phyloP scores from a whole-genome alignment of 2,797 vertebrate species.

The Erethizon dorsatum region DNA sequence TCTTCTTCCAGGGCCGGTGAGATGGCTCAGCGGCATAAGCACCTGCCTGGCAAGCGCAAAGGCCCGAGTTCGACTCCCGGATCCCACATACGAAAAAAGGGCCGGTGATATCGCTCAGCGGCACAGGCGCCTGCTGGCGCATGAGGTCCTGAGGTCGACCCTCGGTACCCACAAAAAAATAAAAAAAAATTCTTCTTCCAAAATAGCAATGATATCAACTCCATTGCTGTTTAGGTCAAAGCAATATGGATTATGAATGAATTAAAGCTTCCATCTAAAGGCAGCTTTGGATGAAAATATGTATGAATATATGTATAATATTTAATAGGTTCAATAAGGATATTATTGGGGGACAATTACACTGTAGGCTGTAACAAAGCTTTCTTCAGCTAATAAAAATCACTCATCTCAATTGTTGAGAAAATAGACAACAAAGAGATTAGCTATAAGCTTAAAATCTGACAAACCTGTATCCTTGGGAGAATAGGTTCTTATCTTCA shows the following conservation, averaged over 20 bases:
- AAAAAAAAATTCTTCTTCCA: conserved; percentile 21
- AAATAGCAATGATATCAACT: conserved; percentile 37
- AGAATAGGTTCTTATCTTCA: not conserved
- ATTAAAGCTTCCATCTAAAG: not conserved
- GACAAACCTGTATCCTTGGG: not conserved
- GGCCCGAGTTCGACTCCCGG: too few species aligned
- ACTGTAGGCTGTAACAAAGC: not conserved
- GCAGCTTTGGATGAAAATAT: not conserved
- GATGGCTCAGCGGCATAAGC: too few species aligned
- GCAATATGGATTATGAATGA: conserved; percentile 40
- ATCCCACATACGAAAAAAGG: too few species aligned
- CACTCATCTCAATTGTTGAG: conserved; percentile 49
- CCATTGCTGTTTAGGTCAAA: conserved; percentile 46
- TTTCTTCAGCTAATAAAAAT: conserved; percentile 50
- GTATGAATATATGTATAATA: not conserved
- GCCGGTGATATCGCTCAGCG: too few species aligned
- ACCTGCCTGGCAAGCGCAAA: too few species aligned
- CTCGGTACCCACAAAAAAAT: too few species aligned
- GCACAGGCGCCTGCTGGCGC: too few species aligned
- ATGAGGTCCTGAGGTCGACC: too few species aligned
- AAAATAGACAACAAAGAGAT: conserved; percentile 62
- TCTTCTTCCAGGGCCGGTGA: not conserved
- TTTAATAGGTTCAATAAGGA: conserved; percentile 11
- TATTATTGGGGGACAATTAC: not conserved
- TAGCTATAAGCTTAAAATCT: conserved; percentile 55